Evolutionary conservation across 2,797 vertebrate genomes (phyloP), one percentile per base, ranked within the genome.

Genomic region (Malurus leucopterus): DNA sequence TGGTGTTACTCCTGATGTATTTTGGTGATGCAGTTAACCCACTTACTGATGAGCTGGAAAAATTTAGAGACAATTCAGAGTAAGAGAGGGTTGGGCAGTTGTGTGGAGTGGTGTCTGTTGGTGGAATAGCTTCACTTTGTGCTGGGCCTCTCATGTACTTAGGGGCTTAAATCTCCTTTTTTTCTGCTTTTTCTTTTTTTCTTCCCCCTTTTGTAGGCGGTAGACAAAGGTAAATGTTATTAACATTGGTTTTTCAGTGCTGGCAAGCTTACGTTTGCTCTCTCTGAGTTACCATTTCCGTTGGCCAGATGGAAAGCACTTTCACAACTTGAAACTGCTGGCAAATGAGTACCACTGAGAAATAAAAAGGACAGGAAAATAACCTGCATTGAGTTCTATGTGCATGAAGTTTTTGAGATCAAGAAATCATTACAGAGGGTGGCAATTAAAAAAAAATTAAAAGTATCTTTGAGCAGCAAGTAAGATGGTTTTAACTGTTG

Each of bases 201-300:
- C 3, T 49, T 18, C 16, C n/a, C 8, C 8, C 6, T 32, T 54
- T 43, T 0, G 0, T 38, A 20, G 38, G 15, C 38, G 22, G 11
- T 50, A 57, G 29, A 44, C 50, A 64, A 71, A n/a, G 22, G 19
- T 36, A 30, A 64, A 81, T 74, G 13, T 43, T 68, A 12, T 13
- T 63, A 58, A 50, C 2, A 8, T 27, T 49, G 46, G 8, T 13
- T 72, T 81, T 79, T 61, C 24, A 18, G 22, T 21, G 40, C 51
- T 58, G 36, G 14, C 36, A 84, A 61, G 29, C 36, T 71, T 26
- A 6, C n/a, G 2, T 41, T 68, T 61, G 1, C 32, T 78, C 34
- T 57, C n/a, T 47, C 49, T 59, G 49, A 72, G 13, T 59, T 71
- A 49, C 10, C 9, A 11, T 82, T 84, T 57, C 83, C 24, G 27